These are phyloP conservation scores for Pseudorhiza aurosa DNA, from an alignment of 30 jellyfish, hydroid and myxozoan genomes.

Conservation along the genomic window DNA sequence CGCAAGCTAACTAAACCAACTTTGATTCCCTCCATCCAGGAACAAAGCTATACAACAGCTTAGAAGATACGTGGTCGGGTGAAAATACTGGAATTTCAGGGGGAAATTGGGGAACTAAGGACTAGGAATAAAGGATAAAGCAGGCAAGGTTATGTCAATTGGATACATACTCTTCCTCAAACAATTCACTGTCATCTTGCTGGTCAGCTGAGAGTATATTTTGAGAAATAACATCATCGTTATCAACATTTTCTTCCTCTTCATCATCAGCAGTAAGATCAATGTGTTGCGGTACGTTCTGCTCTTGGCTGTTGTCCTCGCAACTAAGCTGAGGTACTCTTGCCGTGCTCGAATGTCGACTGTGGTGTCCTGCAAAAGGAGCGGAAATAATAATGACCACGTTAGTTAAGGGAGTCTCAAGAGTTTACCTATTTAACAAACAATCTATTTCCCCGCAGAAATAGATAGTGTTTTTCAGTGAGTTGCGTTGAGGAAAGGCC, in stretches of 20 bases:
- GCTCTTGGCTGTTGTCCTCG: conserved; percentile 87
- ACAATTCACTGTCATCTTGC: conserved; percentile 52
- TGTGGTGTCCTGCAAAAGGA: neutral
- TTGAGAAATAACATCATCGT: conserved; percentile 41
- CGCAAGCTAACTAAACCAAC: too few relatives aligned
- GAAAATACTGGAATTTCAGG: neutral
- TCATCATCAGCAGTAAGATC: conserved; percentile 93
- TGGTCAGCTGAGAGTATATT: conserved; percentile 36
- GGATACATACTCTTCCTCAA: conserved; percentile 26
- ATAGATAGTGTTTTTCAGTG: too few relatives aligned
- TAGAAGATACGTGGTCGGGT: too few relatives aligned
- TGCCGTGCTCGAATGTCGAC: conserved; percentile 57
- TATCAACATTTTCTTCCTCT: conserved; percentile 69
- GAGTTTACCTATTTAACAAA: too few relatives aligned
- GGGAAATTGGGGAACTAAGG: neutral
- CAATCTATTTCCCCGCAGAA: too few relatives aligned
- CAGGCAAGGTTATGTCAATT: neutral
- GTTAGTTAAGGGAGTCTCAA: too few relatives aligned
- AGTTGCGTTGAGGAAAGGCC: neutral
- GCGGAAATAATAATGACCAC: too few relatives aligned
- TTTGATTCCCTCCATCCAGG: too few relatives aligned
- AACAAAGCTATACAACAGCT: too few relatives aligned
- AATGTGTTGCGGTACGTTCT: conserved; percentile 98
- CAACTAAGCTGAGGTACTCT: conserved; percentile 53
- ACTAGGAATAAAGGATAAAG: neutral